A percentile compares a stretch with the other conserved stretches of the same genome.
phyloP scores from a whole-genome alignment of 2,888 invertebrate genomes.

The Steinernema hermaphroditum region DNA sequence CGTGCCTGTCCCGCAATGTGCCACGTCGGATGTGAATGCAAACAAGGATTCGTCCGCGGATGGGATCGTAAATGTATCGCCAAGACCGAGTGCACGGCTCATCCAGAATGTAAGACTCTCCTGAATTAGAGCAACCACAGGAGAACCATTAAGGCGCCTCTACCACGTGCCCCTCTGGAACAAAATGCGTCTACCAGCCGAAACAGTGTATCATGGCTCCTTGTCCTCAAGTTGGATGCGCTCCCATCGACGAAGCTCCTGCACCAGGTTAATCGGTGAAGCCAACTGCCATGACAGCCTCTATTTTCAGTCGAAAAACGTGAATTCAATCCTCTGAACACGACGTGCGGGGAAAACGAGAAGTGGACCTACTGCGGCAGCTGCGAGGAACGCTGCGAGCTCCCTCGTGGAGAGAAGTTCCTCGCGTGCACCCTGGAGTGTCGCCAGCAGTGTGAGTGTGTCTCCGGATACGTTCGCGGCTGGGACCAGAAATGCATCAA shows the following conservation, averaged over 20 bases:
- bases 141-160: not conserved
- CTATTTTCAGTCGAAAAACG: not conserved
- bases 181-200: not conserved
- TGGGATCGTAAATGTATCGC: not conserved
- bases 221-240: not conserved
- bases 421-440: not conserved
- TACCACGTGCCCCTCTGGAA: not conserved
- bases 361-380: conserved; percentile 1
- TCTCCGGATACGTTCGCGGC: conserved; percentile 27
- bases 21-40: not conserved
- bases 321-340: not conserved
- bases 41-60: not conserved
- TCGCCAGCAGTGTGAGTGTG: conserved; percentile 27
- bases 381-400: not conserved
- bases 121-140: not conserved
- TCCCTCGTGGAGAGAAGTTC: not conserved
- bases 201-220: not conserved
- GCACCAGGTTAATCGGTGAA: not conserved
- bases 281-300: no score
- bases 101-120: not conserved
- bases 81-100: not conserved
- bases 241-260: not conserved
- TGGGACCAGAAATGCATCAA: not conserved
- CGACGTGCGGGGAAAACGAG: not conserved
- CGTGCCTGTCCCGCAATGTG: not conserved